Evolutionary conservation across 2,888 invertebrate genomes (phyloP), one percentile per base, ranked within the genome.

Genomic region (Callimorpha dominula): DNA sequence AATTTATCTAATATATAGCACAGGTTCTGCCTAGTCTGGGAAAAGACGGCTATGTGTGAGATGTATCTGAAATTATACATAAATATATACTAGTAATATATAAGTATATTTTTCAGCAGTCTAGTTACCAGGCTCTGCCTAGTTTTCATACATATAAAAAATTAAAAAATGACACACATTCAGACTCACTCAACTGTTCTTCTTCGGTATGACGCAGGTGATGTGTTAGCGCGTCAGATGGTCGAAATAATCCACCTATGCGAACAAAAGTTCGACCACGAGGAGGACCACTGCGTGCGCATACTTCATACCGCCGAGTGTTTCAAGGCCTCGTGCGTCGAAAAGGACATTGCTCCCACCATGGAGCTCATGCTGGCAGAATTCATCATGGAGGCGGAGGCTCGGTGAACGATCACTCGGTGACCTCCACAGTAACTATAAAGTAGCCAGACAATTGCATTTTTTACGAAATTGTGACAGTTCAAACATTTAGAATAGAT

Each of bases 221-320:
- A 91, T 78, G 78, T 87, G 77, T 80, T 94, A 40, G 86, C 94
- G 12, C 79, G 84, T 62, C 85, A 88, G 79, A 93, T 94, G 93
- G 88, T 93, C 70, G 74, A 81, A 7, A 75, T 93, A 49, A 91
- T 94, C 83, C 93, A 93, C 87, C 54, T 49, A 14, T 94, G 94
- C 81, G 94, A 94, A 87, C 79, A 87, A 78, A 78, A 86, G 81
- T 83, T 85, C 81, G 92, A 93, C 76, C 76, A 78, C 4, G 87
- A 90, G 78, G 78, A 78, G 4, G 93, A 94, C 85, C 91, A 93
- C 87, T 94, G 94, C 88, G 90, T 91, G 93, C 90, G 94, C 54
- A 91, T 94, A 82, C 90, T 94, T 77, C 91, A 87, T 82, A 81
- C 91, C 54, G 92, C 93, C 11, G 93, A 94, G 87, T 94, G 94